Conservation (phyloP, 2,888 invertebrate species). For the Dasypolia templi region DNA sequence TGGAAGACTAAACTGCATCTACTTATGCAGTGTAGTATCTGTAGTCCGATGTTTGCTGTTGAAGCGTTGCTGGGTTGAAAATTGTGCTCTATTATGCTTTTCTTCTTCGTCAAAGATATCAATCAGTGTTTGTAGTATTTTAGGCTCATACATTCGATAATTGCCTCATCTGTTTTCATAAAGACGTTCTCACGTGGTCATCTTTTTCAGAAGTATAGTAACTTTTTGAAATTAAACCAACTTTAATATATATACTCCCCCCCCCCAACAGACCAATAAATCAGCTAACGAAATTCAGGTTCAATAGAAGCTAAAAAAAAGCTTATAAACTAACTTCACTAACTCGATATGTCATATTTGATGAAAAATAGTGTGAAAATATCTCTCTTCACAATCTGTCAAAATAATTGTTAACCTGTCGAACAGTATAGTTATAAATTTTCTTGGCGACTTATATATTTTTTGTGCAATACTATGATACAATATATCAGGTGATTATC, state of each 20-base stretch:
- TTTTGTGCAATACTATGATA: no score
- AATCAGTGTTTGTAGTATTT: background rate
- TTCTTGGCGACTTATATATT: no score
- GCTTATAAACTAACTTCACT: slow-evolving; percentile 4
- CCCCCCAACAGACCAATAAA: slow-evolving; percentile 18
- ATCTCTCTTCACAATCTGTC: no score
- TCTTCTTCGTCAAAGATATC: background rate
- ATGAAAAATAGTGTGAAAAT: background rate
- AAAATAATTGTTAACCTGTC: slow-evolving; percentile 4
- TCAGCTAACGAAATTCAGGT: background rate
- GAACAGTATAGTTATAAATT: background rate
- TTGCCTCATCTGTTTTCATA: background rate
- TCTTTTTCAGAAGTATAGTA: background rate
- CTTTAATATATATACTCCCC: background rate
- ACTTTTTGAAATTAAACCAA: background rate
- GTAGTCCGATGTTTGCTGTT: slow-evolving; percentile 33
- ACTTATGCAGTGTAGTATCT: slow-evolving; percentile 20
- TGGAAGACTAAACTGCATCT: slow-evolving; percentile 11
- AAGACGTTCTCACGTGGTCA: no score
- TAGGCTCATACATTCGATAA: background rate
- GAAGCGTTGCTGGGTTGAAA: background rate
- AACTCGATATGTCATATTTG: background rate
- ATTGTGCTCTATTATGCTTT: slow-evolving; percentile 1
- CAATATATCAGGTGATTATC: no score
- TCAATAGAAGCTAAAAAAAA: background rate